Evolutionary conservation across 2,113 vertebrate genomes (phyloP), one percentile per base, ranked within the genome.

Genomic region (Hemibagrus wyckioides): DNA sequence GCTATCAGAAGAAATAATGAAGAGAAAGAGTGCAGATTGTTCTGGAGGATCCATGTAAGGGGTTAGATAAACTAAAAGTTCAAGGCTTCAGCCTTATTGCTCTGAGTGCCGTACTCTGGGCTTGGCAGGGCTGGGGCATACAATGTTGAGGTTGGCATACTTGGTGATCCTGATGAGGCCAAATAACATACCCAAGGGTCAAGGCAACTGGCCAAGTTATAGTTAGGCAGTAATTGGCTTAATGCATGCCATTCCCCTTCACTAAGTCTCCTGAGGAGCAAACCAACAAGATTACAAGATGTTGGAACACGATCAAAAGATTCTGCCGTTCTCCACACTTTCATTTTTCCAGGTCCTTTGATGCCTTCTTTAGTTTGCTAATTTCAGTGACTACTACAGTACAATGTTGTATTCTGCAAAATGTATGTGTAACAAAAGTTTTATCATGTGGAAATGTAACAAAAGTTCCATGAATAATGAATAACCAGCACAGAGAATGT

Each of bases 151-250:
- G 90, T 50, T 90, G 89, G 81, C 89, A 93, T 76, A 90, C 91
- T 92, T 93, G 89, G 93, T 92, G 89, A 93, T 94, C 75, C 90
- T 94, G 89, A 93, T 89, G 86, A 93, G 89, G 57, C 91, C 89
- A 81, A 94, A 94, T 86, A 94, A 89, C 61, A 93, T 84, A 76
- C 91, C 92, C 85, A 94, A 89, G 89, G 94, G 93, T 67, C 90
- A 90, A 56, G 92, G 91, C 90, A 92, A 91, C 93, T 92, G 90
- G 88, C 88, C 77, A n/a, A 65, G 21, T 69, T 81, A 82, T 84
- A 57, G 25, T 23, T 44, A 85, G 23, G 80, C 52, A 69, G 61
- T 88, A 88, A 83, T 77, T 75, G 61, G 50, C 39, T 69, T 21
- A 69, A 76, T 50, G 52, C 65, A 56, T 82, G 65, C 85, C 87